These are phyloP conservation scores for Brevimyrus niger DNA, from an alignment of 2,113 vertebrate species.

Conservation along the genomic window DNA sequence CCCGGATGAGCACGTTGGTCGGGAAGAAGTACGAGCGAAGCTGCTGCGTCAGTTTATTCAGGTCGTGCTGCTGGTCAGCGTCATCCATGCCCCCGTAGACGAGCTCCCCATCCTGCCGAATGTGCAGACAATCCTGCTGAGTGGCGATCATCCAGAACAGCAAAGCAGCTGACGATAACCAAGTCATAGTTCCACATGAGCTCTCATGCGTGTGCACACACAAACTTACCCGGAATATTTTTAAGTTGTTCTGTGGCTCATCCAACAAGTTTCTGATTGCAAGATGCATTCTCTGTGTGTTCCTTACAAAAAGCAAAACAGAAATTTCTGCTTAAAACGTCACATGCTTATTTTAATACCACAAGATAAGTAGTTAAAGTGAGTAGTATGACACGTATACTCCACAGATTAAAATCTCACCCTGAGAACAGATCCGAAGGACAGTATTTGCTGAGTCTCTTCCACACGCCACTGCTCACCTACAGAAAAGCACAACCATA, in stretches of 20 bases:
- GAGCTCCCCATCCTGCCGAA: slow-evolving; percentile 77
- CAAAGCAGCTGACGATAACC: background rate
- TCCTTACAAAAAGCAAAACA: slow-evolving; percentile 56
- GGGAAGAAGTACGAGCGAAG: slow-evolving; percentile 82
- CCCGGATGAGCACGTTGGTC: slow-evolving; percentile 47
- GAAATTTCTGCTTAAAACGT: background rate
- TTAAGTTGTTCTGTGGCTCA: slow-evolving; percentile 96
- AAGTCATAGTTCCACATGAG: background rate
- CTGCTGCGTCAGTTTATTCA: slow-evolving; percentile 75
- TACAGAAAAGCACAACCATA: slow-evolving; percentile 44
- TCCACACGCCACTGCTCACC: slow-evolving; percentile 95
- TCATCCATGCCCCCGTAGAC: slow-evolving; percentile 87
- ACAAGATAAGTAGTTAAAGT: background rate
- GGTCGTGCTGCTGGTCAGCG: slow-evolving; percentile 68
- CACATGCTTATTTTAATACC: background rate
- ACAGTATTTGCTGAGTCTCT: slow-evolving; percentile 85
- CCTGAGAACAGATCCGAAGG: slow-evolving; percentile 96
- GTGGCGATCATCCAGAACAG: background rate
- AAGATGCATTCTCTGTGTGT: slow-evolving; percentile 91
- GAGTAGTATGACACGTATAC: background rate
- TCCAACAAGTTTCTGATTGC: slow-evolving; percentile 89
- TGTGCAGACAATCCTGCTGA: background rate
- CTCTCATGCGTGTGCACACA: background rate
- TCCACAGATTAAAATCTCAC: slow-evolving; percentile 55
- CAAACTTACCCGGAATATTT: slow-evolving; percentile 87